Evolutionary conservation across 2,797 vertebrate species (phyloP), one percentile per base, ranked within the genome.

Genomic region (Nothura maculosa): DNA sequence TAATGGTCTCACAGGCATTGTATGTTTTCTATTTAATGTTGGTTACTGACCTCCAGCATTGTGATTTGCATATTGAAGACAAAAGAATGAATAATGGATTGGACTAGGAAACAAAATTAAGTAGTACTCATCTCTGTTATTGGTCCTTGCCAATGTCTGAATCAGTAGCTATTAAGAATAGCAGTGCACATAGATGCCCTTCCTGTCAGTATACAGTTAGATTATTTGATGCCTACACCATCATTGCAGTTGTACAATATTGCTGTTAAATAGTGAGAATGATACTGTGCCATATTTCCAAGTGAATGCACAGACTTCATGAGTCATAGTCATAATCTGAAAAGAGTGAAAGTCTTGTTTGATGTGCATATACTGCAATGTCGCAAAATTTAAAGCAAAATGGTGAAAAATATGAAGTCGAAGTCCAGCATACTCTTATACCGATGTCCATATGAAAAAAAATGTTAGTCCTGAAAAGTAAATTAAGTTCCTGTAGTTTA

Each of bases 161-260:
- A 45, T 62, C 61, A 62, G 52, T 6, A 88, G 38, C 38, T 58
- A 68, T 28, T 50, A 64, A 90, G 91, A 90, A 70, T 38, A 78
- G 34, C 25, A 4, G 1, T n/a, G 47, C 27, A 75, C 13, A 3
- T 79, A 79, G 34, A 77, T 50, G 22, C 54, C 42, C n/a, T 77
- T 61, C 24, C 54, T 86, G 47, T 42, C 68, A 58, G 43, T 82
- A 85, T 88, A 82, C 77, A 45, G 42, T n/a, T 66, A 69, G 83
- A 64, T 92, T 91, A 75, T 92, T 64, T 69, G 58, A 30, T 68
- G 90, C 90, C 90, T 87, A 58, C 77, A 94, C 83, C 81, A 81
- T 47, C 61, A 64, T 64, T 30, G 48, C 64, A 58, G 61, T 90
- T 94, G 52, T 72, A 75, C 0, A 0, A 64, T 92, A 50, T 80